Evolutionary conservation across 2,888 invertebrate genomes (phyloP).

Genomic region (Matsumyia berberina): DNA sequence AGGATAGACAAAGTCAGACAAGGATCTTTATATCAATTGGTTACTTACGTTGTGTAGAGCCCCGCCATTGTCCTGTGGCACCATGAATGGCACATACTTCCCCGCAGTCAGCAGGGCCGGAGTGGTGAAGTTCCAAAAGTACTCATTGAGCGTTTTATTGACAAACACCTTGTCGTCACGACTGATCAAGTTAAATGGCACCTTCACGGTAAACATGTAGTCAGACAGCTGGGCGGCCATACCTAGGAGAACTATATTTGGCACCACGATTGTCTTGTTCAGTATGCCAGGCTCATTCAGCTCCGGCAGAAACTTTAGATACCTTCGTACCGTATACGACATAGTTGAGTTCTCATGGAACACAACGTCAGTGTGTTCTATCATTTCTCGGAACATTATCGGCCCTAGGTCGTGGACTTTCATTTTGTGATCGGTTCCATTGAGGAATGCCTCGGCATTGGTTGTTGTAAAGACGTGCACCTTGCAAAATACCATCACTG

Average conservation of each 20-base stretch:
- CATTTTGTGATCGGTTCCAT: constrained; percentile 87
- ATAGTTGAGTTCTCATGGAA: constrained; percentile 79
- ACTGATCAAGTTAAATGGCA: constrained; percentile 85
- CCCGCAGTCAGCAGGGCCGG: constrained; percentile 86
- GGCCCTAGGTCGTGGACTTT: constrained; percentile 90
- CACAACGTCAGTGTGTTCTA: constrained; percentile 72
- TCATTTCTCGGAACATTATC: constrained; percentile 70
- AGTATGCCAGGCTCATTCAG: constrained; percentile 85
- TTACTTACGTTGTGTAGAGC: constrained; percentile 38
- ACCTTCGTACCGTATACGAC: constrained; percentile 86
- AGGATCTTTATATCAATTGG: too few relatives aligned
- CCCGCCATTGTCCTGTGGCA: constrained; percentile 86
- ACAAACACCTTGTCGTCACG: constrained; percentile 85
- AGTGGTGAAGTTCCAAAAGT: constrained; percentile 88
- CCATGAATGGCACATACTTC: constrained; percentile 85
- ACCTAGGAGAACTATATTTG: constrained; percentile 84
- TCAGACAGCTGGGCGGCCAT: constrained; percentile 86
- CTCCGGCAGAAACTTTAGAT: constrained; percentile 86
- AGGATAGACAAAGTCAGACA: too few relatives aligned
- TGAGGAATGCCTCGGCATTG: constrained; percentile 88
- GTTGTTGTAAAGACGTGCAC: constrained; percentile 91
- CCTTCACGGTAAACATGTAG: constrained; percentile 85
- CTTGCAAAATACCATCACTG: constrained; percentile 87
- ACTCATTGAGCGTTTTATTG: constrained; percentile 86
- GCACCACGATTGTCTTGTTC: constrained; percentile 85